Evolutionary conservation across 2,797 vertebrate species (phyloP).

Genomic region (Halcyon badia): DNA sequence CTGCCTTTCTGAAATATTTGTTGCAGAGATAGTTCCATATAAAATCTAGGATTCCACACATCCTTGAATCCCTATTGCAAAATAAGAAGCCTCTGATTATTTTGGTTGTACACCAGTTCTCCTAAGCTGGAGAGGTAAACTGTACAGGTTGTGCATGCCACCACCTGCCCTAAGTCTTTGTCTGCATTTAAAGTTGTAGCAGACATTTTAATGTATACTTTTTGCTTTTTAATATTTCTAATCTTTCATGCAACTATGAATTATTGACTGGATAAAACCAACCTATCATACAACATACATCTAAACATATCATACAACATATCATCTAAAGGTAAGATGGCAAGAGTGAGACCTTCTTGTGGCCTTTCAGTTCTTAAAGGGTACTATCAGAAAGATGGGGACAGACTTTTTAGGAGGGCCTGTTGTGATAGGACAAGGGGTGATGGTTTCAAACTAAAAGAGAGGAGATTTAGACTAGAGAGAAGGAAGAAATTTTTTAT

Average conservation of each 20-base stretch:
- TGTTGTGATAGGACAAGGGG: not conserved
- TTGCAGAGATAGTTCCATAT: not conserved
- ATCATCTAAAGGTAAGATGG: not conserved
- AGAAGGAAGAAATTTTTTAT: not conserved
- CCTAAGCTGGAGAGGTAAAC: not conserved
- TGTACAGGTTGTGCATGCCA: not conserved
- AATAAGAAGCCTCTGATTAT: not conserved
- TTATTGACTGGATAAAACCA: not conserved
- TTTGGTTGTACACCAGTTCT: not conserved
- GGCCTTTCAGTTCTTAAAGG: not conserved
- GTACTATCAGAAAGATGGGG: not conserved
- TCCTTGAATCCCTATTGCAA: not conserved
- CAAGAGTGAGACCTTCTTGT: not conserved
- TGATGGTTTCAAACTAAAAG: not conserved
- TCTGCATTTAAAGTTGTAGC: not conserved
- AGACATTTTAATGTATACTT: not conserved
- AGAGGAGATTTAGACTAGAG: not conserved
- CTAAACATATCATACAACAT: too few species aligned
- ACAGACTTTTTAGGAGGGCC: not conserved
- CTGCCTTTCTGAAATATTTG: not conserved
- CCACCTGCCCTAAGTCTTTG: not conserved
- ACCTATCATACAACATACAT: accelerated
- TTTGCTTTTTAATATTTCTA: not conserved
- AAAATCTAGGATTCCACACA: not conserved
- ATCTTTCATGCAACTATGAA: not conserved